Conservation (phyloP, 2,888 invertebrate species). For the Diabrotica balteata region DNA sequence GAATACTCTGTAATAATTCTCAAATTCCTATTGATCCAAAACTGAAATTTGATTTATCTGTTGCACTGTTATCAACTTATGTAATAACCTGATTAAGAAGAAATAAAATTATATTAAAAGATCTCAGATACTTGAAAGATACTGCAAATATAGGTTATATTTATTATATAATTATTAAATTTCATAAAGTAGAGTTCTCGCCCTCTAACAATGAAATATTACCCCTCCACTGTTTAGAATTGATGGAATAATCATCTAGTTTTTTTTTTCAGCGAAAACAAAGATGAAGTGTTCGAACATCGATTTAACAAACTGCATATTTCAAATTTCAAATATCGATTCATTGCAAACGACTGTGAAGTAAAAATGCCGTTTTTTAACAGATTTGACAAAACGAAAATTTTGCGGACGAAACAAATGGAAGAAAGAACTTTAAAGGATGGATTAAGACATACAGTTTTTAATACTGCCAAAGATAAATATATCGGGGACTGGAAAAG, state of each 20-base stretch:
- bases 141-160: no score
- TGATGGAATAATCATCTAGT: constrained; percentile 4
- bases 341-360: not conserved
- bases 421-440: constrained; percentile 64
- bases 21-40: no score
- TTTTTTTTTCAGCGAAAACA: not conserved
- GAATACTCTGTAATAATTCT: no score
- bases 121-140: no score
- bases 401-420: constrained; percentile 52
- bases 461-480: constrained; percentile 62
- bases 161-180: no score
- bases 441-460: constrained; percentile 66
- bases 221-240: not conserved
- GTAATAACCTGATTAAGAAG: no score
- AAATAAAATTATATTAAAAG: no score
- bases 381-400: constrained; percentile 36
- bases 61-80: no score
- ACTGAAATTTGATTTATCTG: no score
- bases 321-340: constrained; percentile 11
- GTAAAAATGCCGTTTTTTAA: constrained; percentile 52
- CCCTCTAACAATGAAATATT: no score
- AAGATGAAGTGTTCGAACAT: not conserved
- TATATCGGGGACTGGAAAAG: constrained; percentile 70
- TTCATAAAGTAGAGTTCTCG: no score
- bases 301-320: constrained; percentile 2